Conservation (phyloP, 2,888 invertebrate species). For the Dryococelus australis region DNA sequence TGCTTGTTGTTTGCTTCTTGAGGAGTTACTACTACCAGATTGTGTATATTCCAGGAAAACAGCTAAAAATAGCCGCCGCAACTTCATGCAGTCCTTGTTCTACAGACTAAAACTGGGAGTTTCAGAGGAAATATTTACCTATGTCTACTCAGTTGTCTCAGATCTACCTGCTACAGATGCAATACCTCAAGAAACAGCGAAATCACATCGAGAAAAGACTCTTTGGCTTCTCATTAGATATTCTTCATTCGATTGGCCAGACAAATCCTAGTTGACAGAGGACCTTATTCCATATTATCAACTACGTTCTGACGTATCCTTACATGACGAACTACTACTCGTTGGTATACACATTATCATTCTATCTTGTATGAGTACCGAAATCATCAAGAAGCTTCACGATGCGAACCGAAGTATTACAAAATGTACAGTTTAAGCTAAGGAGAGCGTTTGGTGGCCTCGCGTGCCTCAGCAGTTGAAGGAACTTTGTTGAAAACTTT, state of each 20-base stretch:
- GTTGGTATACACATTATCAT: background rate
- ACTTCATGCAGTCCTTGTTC: too few species aligned
- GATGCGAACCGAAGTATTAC: background rate
- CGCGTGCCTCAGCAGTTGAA: too few species aligned
- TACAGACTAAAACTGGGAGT: too few species aligned
- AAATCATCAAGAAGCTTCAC: background rate
- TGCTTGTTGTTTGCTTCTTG: too few species aligned
- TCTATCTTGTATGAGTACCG: background rate
- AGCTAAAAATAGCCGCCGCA: background rate
- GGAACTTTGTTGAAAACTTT: too few species aligned
- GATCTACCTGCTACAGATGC: too few species aligned
- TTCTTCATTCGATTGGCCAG: background rate
- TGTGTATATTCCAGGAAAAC: background rate
- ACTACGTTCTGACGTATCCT: too few species aligned
- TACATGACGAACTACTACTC: too few species aligned
- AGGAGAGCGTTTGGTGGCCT: too few species aligned
- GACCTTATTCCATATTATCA: background rate
- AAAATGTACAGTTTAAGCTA: background rate
- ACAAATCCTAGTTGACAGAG: background rate
- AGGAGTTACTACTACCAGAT: background rate
- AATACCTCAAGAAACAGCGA: background rate
- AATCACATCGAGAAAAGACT: background rate
- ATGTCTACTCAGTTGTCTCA: too few species aligned
- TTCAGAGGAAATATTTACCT: too few species aligned
- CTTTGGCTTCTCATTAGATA: background rate